These are phyloP conservation scores for Thryonomys swinderianus DNA, from an alignment of 2,113 vertebrate genomes.

Conservation along the genomic window DNA sequence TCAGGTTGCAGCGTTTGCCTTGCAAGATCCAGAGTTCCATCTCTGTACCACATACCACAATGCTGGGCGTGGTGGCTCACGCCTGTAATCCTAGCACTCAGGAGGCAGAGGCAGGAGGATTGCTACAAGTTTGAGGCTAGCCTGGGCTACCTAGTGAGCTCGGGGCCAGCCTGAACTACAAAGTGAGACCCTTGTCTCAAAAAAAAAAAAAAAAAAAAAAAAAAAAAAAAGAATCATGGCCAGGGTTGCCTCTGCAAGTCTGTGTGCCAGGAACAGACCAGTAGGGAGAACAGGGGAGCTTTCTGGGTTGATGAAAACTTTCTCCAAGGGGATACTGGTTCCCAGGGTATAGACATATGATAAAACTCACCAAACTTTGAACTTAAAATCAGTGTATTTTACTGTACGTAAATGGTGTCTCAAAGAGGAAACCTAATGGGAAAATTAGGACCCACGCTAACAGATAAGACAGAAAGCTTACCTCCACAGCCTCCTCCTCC, in stretches of 20 bases:
- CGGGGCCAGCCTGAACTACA: too few relatives aligned
- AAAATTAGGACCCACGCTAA: fast-evolving
- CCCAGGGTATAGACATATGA: fast-evolving
- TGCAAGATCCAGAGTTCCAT: too few relatives aligned
- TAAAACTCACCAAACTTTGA: not conserved
- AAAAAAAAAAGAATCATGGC: fast-evolving
- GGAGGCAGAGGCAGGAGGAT: too few relatives aligned
- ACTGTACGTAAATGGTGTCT: not conserved
- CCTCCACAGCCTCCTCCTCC: slow-evolving; percentile 75
- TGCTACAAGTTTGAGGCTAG: too few relatives aligned
- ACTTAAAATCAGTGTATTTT: not conserved
- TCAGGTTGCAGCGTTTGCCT: too few relatives aligned
- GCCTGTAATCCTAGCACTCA: too few relatives aligned
- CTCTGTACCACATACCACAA: too few relatives aligned
- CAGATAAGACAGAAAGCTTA: slow-evolving; percentile 50
- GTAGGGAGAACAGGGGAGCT: not conserved
- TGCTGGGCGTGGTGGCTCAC: too few relatives aligned
- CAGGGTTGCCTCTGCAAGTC: not conserved
- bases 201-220: too few relatives aligned
- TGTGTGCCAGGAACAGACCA: fast-evolving
- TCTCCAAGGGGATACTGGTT: fast-evolving
- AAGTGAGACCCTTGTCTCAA: too few relatives aligned
- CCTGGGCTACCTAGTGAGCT: too few relatives aligned
- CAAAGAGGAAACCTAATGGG: not conserved
- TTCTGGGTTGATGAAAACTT: fast-evolving